Base-by-base conservation (phyloP, 2,113 vertebrate genomes). In the Machaerirhynchus nigripectus region DNA sequence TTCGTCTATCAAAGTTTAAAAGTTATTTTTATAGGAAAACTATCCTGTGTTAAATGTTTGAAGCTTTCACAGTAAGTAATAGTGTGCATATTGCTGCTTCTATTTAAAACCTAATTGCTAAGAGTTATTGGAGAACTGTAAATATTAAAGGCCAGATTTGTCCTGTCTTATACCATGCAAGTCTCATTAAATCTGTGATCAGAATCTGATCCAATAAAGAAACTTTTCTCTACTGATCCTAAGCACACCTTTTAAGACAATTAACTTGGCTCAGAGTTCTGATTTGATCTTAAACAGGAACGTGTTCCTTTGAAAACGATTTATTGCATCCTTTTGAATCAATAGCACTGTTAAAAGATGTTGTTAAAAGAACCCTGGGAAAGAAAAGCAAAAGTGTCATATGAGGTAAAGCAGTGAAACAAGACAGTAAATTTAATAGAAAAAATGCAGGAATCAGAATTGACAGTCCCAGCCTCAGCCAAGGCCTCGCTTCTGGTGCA, bases 181-280 rank as follows among this genome's bases (percentile, higher is more conserved):
- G 15, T 82, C 47, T 91, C 57, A 57, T 87, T 90, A 90, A 69
- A 90, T 68, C 65, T 78, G 44, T 57, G 63, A 89, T 70, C 83
- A 90, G 64, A 81, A 88, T 82, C 65, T 81, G 68, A 69, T 75
- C 68, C 53, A 65, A 60, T 39, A 85, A 63, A 70, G 65, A 60
- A 50, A 64, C 37, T 87, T 91, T 52, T 53, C 19, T 56, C 33
- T 30, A 28, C 35, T 44, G 81, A 86, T 79, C 74, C 69, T 56
- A 20, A 76, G 70, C 75, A 71, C 17, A 78, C 60, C 68, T 94
- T 89, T 95, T 94, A 94, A 90, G 90, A 91, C 83, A 88, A 90
- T 96, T 95, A 89, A 81, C 68, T 94, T 93, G 88, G 74, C 81
- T 69, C 16, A 63, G 37, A 16, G 27, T 46, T 94, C 80, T 79